Base-by-base conservation (phyloP, 2,888 invertebrate genomes). In the Aethes cnicana region DNA sequence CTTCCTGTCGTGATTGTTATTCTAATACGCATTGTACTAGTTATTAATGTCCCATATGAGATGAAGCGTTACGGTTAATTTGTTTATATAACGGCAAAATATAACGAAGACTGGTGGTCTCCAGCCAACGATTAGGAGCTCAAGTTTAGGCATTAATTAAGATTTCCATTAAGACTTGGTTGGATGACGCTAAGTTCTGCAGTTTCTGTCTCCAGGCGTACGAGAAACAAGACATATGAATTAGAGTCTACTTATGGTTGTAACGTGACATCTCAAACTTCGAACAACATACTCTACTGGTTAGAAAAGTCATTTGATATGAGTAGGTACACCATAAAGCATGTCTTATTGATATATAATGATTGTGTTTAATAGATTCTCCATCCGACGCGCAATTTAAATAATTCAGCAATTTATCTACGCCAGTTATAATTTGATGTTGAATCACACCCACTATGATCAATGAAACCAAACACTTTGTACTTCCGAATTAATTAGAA, bases 1-100 rank as follows among this genome's bases (percentile, higher is more conserved):
- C 82, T 83, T 82, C 83, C 81, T 78, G 81, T 72, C 64, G 66
- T 77, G 73, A 83, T 82, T 84, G 83, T 84, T 76, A 83, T 82
- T 84, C 71, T 83, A 82, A 84, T 77, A 60, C 68, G 62, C 72
- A 76, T 79, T 83, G 81, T 81, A 81, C 76, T 81, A 81, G 77
- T 75, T 84, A 85, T 86, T 84, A 85, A 80, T 77, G 81, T 83
- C 77, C 62, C 70, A 61, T 64, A 59, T 55, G 69, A 74, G 68
- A 72, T 62, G 54, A 64, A 67, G 61, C 69, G 77, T 77, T 72
- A 75, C 69, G 68, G 70, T 61, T 73, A 76, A 79, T 80, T 72
- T 77, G 70, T 77, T 73, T 74, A 70, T 69, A 68, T 47, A 56
- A 58, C 56, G 64, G 28, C n/a, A 16, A 30, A 35, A 35, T 20